Conservation (phyloP, 2,888 invertebrate genomes). For the Drosophila anomelani region DNA sequence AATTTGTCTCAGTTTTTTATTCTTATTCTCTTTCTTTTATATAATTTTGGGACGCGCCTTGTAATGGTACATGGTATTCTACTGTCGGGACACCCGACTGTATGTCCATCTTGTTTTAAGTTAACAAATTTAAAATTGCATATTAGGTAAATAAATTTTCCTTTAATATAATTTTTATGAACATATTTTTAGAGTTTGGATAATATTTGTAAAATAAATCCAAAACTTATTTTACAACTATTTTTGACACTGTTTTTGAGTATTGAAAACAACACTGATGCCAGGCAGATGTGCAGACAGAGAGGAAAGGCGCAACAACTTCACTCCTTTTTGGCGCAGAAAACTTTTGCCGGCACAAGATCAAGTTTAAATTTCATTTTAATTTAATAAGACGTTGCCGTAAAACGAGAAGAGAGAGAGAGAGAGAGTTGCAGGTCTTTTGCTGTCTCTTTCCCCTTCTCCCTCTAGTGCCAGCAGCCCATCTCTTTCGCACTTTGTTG, state of each 20-base stretch:
- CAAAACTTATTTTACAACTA: not conserved
- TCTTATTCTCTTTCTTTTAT: no score
- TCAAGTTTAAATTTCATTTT: slow-evolving; percentile 77
- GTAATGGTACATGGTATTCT: no score
- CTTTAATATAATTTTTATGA: no score
- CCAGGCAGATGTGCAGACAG: not conserved
- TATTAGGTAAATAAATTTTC: no score
- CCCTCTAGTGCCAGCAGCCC: not conserved
- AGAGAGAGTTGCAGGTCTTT: not conserved
- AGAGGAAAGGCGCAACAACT: slow-evolving; percentile 9
- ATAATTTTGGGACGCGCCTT: no score
- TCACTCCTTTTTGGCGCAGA: slow-evolving; percentile 24
- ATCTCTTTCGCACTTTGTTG: slow-evolving; percentile 37
- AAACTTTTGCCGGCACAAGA: slow-evolving; percentile 50
- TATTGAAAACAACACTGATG: slow-evolving; percentile 1
- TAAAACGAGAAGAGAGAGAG: slow-evolving; percentile 10
- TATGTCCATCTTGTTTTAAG: no score
- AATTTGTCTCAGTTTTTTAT: no score
- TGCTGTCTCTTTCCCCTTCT: not conserved
- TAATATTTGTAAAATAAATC: not conserved
- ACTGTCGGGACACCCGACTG: no score
- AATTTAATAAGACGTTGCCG: slow-evolving; percentile 67
- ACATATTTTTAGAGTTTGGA: no score
- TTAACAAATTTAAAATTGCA: no score
- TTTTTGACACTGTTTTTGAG: slow-evolving; percentile 1